These are phyloP conservation scores for Bombus consobrinus DNA, from an alignment of 1,140 invertebrate species.

Conservation along the genomic window DNA sequence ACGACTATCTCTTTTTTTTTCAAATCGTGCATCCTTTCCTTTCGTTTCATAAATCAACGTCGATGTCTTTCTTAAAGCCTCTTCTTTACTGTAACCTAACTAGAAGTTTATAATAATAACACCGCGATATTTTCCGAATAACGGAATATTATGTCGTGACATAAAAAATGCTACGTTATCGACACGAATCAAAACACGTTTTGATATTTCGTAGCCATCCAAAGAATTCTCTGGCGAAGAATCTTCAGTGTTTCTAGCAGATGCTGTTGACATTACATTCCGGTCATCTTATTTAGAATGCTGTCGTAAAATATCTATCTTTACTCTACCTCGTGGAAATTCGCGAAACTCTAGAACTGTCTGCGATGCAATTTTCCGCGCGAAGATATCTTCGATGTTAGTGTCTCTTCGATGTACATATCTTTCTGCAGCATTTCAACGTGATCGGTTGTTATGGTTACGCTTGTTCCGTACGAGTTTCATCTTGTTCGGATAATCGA, in stretches of 20 bases:
- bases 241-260: background rate
- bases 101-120: background rate
- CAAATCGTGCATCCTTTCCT: too few relatives aligned
- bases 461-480: background rate
- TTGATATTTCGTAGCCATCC: background rate
- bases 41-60: too few relatives aligned
- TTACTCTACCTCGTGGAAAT: background rate
- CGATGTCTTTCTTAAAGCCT: too few relatives aligned
- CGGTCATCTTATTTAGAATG: slow-evolving; percentile 18
- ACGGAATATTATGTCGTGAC: background rate
- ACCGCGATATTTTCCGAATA: background rate
- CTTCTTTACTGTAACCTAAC: too few relatives aligned
- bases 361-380: background rate
- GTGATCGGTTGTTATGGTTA: background rate
- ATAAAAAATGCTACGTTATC: background rate
- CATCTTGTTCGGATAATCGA: too few relatives aligned
- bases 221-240: background rate
- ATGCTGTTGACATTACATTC: background rate
- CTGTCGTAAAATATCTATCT: slow-evolving; percentile 18
- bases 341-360: background rate
- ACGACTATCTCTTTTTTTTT: too few relatives aligned
- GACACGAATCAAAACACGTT: background rate
- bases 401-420: too few relatives aligned
- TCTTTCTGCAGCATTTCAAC: background rate
- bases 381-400: background rate